Conservation (phyloP, 2,888 invertebrate species). For the Aromia moschata region DNA sequence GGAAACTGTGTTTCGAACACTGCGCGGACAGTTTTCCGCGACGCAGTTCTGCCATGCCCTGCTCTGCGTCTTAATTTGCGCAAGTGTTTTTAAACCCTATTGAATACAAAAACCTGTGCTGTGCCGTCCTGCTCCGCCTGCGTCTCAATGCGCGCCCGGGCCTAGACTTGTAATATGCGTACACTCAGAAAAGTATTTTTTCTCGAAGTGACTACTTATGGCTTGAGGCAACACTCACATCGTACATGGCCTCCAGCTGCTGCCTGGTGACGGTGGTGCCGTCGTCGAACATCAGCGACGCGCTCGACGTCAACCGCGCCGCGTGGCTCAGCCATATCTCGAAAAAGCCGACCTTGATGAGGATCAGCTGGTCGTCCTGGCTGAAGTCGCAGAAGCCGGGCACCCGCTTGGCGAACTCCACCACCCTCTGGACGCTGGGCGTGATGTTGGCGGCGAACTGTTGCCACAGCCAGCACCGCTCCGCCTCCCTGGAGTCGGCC, state of each 20-base stretch:
- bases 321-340: slow-evolving; percentile 94
- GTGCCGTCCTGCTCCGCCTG: not conserved
- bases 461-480: slow-evolving; percentile 83
- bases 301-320: slow-evolving; percentile 79
- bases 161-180: not conserved
- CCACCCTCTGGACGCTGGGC: slow-evolving; percentile 91
- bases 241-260: slow-evolving; percentile 88
- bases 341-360: slow-evolving; percentile 96
- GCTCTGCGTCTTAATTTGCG: too few species aligned
- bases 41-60: too few species aligned
- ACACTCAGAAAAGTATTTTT: not conserved
- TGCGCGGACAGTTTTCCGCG: too few species aligned
- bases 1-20: too few species aligned
- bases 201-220: not conserved
- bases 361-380: slow-evolving; percentile 95
- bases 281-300: slow-evolving; percentile 87
- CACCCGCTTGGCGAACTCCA: slow-evolving; percentile 95
- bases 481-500: slow-evolving; percentile 52
- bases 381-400: slow-evolving; percentile 91
- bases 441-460: slow-evolving; percentile 86
- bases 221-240: slow-evolving; percentile 71
- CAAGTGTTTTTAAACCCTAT: too few species aligned
- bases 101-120: not conserved
- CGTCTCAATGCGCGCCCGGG: not conserved
- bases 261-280: slow-evolving; percentile 84